Evolutionary conservation across 2,797 vertebrate genomes (phyloP).

Genomic region (Cichlasoma orientale): DNA sequence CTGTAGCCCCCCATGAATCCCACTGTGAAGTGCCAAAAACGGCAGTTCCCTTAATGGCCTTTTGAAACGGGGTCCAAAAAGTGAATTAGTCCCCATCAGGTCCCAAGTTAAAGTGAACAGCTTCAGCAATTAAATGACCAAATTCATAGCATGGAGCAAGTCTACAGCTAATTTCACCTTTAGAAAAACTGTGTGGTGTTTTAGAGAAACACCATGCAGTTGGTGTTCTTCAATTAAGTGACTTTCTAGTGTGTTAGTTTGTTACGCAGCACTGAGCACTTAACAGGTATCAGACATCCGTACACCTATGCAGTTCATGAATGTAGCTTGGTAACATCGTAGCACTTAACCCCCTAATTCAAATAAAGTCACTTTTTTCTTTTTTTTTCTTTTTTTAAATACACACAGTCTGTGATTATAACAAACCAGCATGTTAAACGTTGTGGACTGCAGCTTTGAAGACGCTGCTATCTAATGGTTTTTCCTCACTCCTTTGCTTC

Average conservation of each 20-base stretch:
- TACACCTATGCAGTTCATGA: neutral
- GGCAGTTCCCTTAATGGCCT: no score
- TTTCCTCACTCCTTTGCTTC: conserved; percentile 1
- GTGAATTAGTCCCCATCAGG: no score
- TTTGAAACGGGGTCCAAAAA: neutral
- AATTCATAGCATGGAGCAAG: neutral
- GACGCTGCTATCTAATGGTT: neutral
- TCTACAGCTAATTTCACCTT: neutral
- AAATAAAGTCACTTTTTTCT: neutral
- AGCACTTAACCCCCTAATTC: neutral
- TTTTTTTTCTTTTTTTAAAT: no score
- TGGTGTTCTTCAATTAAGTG: no score
- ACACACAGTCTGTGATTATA: neutral
- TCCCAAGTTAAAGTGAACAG: no score
- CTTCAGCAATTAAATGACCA: no score
- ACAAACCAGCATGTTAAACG: neutral
- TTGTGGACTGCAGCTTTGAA: neutral
- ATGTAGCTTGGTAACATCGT: neutral
- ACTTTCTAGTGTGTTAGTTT: neutral
- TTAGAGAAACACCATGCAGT: neutral
- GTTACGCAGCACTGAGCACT: neutral
- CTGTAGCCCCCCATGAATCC: no score
- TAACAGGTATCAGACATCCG: neutral
- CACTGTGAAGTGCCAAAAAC: no score
- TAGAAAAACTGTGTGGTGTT: neutral